Conservation (phyloP, 2,113 vertebrate genomes). For the Chaetodon auriga region DNA sequence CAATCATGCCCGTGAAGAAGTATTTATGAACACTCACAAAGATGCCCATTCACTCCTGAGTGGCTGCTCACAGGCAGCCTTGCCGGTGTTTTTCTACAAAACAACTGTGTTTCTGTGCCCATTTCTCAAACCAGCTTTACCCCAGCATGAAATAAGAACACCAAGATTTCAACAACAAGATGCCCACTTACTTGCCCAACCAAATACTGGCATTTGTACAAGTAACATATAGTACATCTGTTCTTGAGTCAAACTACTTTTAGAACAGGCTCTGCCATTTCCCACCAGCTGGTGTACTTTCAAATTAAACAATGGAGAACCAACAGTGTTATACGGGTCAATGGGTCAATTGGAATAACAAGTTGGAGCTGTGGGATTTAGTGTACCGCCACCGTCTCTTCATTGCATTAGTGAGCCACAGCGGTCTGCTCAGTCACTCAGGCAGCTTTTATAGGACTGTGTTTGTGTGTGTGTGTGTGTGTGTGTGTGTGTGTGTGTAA, state of each 20-base stretch:
- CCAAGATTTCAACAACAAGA: not conserved
- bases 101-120: not conserved
- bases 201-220: not conserved
- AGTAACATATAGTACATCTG: not conserved
- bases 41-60: slow-evolving; percentile 57
- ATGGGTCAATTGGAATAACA: slow-evolving; percentile 60
- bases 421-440: slow-evolving; percentile 37
- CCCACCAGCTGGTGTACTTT: slow-evolving; percentile 27
- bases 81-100: not conserved
- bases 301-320: slow-evolving; percentile 41
- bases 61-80: not conserved
- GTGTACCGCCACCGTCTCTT: slow-evolving; percentile 27
- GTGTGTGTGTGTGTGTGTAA: slow-evolving; percentile 25
- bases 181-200: not conserved
- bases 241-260: not conserved
- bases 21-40: slow-evolving; percentile 62
- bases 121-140: not conserved
- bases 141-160: not conserved
- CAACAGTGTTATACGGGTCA: slow-evolving; percentile 26
- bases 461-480: slow-evolving; percentile 33
- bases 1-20: slow-evolving; percentile 59
- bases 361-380: slow-evolving; percentile 53
- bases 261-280: not conserved
- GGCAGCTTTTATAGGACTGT: not conserved
- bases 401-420: slow-evolving; percentile 20